These are phyloP conservation scores for Balaeniceps rex DNA, from an alignment of 2,113 vertebrate genomes.

Conservation along the genomic window DNA sequence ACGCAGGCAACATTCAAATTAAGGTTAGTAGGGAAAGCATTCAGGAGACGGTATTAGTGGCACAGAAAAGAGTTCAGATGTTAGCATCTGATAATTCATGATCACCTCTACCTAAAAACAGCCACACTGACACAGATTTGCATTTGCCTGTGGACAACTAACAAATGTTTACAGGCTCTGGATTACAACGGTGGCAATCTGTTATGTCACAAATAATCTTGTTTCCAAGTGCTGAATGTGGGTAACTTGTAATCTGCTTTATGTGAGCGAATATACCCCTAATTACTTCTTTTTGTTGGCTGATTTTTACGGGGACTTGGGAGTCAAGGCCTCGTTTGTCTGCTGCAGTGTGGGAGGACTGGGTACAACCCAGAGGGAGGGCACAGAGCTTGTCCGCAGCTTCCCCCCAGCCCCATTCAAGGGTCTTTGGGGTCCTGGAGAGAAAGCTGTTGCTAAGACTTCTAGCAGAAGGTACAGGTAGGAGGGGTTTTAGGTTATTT, in stretches of 20 bases:
- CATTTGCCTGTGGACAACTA: not conserved
- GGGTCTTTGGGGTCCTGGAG: not conserved
- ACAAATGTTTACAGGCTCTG: constrained; percentile 5
- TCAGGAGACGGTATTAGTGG: not conserved
- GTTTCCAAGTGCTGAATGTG: not conserved
- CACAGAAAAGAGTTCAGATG: not conserved
- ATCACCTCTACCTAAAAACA: constrained; percentile 4
- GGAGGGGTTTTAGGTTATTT: not conserved
- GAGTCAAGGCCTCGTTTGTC: not conserved
- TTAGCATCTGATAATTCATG: not conserved
- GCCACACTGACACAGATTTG: not conserved
- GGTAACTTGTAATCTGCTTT: constrained; percentile 32
- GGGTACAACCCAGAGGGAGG: not conserved
- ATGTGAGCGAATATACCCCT: not conserved
- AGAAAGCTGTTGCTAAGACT: not conserved
- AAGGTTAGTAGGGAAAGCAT: not conserved
- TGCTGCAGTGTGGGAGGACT: not conserved
- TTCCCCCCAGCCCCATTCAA: not conserved
- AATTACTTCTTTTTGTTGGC: not conserved
- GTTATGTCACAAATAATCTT: constrained; percentile 45
- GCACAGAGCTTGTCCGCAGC: not conserved
- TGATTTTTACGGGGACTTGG: not conserved
- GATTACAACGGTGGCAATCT: constrained; percentile 39
- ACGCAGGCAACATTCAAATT: not conserved
- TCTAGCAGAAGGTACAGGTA: not conserved